Evolutionary conservation across 2,113 vertebrate genomes (phyloP), one percentile per base, ranked within the genome.

Genomic region (Rissa tridactyla): DNA sequence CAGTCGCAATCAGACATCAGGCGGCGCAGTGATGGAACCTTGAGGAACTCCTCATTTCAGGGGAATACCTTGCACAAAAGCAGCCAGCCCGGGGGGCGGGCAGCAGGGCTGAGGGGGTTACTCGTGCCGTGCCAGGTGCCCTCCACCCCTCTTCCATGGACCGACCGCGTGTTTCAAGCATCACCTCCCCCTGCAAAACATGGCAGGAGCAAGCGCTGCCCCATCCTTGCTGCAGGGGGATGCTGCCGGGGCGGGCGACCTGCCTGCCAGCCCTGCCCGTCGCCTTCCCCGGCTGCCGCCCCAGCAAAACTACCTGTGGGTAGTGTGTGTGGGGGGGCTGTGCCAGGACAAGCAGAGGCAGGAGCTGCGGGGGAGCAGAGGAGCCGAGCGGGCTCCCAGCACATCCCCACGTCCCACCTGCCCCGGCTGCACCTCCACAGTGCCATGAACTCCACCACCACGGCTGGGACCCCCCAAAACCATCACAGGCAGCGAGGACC

Each of bases 151-250:
- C 21, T 38, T 34, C 47, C 34, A 13, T 3, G 54, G 52, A 47
- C 54, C 1, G 0, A 26, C 25, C 1, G 0, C 23, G 12, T 1
- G 7, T 36, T 60, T 65, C 60, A 30, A 46, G 38, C 54, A 17
- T 47, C 52, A 13, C 11, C 13, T n/a, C 25, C 82, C n/a, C 12
- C 13, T 32, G 44, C 58, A 65, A 46, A 72, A 42, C 11, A 3
- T 4, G 1, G 15, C 52, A 15, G 36, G 19, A 65, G 8, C 10
- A 4, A 85, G 82, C 2, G 2, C 52, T 46, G 49, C 40, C 76
- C 40, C 1, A 1, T 29, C 57, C 76, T 34, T 19, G 47, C 65
- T 13, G 65, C 40, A 6, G 19, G 29, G 13, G 52, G 52, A n/a
- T 8, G 44, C 72, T 42, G 71, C 54, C 4, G 3, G 51, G 52